Evolutionary conservation across 2,113 vertebrate genomes (phyloP), one percentile per base, ranked within the genome.

Genomic region (Heteronetta atricapilla): DNA sequence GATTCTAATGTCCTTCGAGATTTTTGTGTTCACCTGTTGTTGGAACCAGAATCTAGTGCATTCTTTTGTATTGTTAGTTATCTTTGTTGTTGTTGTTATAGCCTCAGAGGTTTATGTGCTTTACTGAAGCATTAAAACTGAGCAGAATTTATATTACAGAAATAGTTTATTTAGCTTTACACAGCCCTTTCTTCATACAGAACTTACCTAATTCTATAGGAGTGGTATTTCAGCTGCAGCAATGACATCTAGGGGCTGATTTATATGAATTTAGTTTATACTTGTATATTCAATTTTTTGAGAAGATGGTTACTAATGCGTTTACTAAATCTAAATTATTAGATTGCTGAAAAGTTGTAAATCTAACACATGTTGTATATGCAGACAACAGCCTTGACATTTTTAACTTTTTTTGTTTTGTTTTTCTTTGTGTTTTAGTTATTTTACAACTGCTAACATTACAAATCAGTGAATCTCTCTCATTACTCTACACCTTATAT

Each of bases 241-340:
- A 94, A 97, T 97, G 97, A 98, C 97, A 98, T 96, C 97, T 96
- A 97, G 97, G 97, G 96, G 92, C 84, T 97, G 97, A 89, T 97
- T 97, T 95, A 93, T 95, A 78, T 93, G 92, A 96, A 96, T 96
- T 96, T 97, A 94, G 97, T 93, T 94, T 93, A 86, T 79, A 83
- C 92, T 50, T 2, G 0, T 52, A 76, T 89, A 68, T 78, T 69
- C 63, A 88, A 20, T 62, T 86, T 91, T 95, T 97, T 87, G 38
- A 87, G 76, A 90, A 73, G 46, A 62, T 82, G 44, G 40, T 69
- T 94, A 73, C 74, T 90, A 96, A 96, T 91, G 73, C 53, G n/a
- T 82, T 90, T 84, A 78, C 77, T 83, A 85, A 59, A 93, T 88
- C 84, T 72, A 94, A 87, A 85, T 87, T 88, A 96, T 86, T 94